Conservation (phyloP, 1,140 invertebrate genomes). For the Drosophila tani region DNA sequence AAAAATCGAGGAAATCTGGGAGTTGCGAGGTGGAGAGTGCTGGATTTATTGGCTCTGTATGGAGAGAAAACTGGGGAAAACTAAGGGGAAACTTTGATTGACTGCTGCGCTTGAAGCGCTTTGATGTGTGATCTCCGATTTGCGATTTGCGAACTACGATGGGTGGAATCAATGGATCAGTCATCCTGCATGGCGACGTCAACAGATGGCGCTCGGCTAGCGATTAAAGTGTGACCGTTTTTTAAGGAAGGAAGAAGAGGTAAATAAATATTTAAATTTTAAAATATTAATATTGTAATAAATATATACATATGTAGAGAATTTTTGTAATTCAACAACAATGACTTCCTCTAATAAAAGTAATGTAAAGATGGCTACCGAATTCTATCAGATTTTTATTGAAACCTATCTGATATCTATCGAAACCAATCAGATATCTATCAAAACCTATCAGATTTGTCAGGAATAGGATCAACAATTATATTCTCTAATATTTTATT, state of each 20-base stretch:
- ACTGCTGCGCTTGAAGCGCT: constrained; percentile 78
- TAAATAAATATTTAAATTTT: too few relatives aligned
- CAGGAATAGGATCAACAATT: too few relatives aligned
- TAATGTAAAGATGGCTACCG: too few relatives aligned
- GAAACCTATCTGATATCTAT: too few relatives aligned
- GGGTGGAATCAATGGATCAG: constrained; percentile 40
- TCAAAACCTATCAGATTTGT: too few relatives aligned
- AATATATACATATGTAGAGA: too few relatives aligned
- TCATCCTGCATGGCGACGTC: constrained; percentile 44
- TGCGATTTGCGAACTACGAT: constrained; percentile 49
- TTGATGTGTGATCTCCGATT: constrained; percentile 58
- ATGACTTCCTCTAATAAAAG: too few relatives aligned
- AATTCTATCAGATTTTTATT: too few relatives aligned
- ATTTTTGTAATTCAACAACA: too few relatives aligned
- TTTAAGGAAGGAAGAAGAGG: background rate
- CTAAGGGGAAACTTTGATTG: constrained; percentile 57
- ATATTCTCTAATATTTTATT: too few relatives aligned
- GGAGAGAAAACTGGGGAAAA: constrained; percentile 10
- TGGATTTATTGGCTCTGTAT: constrained; percentile 62
- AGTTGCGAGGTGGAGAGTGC: constrained; percentile 1
- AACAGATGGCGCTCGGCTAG: constrained; percentile 65
- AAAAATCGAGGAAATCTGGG: background rate
- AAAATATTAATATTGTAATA: too few relatives aligned
- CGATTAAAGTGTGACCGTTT: constrained; percentile 23
- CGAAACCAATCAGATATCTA: too few relatives aligned